Evolutionary conservation across 2,797 vertebrate species (phyloP).

Genomic region (Sebastes elongatus): DNA sequence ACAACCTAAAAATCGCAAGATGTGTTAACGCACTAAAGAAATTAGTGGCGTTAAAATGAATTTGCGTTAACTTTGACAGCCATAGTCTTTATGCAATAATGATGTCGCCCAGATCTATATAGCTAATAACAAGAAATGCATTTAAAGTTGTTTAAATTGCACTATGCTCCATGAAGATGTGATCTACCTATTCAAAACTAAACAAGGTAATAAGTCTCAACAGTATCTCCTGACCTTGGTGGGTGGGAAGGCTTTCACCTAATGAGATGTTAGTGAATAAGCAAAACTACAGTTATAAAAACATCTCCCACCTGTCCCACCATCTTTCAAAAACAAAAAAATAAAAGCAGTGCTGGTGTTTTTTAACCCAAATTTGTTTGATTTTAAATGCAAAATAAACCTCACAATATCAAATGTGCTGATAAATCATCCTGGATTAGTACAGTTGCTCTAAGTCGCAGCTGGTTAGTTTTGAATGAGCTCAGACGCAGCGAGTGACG

Average conservation of each 20-base stretch:
- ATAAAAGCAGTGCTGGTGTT: background rate
- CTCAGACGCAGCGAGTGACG: background rate
- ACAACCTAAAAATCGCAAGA: no score
- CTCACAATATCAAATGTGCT: conserved; percentile 4
- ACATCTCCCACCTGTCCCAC: background rate
- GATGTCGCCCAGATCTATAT: background rate
- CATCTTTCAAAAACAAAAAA: background rate
- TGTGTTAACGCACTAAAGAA: no score
- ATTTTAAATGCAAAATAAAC: conserved; percentile 16
- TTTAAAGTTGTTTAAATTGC: background rate
- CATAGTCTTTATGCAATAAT: background rate
- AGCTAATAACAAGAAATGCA: background rate
- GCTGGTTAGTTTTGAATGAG: conserved; percentile 6
- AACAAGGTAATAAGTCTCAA: background rate
- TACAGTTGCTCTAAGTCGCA: background rate
- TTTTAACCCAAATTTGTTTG: background rate
- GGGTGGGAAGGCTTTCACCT: background rate
- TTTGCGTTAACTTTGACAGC: no score
- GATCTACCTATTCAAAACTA: background rate
- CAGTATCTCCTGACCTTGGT: background rate
- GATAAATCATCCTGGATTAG: background rate
- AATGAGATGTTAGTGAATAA: background rate
- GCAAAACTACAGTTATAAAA: background rate
- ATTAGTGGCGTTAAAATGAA: no score
- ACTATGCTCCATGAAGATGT: background rate